A percentile compares a stretch with the other conserved stretches of the same genome.
Conservation (phyloP, 64 coral and sea anemone species). For the Acropora yongei region DNA sequence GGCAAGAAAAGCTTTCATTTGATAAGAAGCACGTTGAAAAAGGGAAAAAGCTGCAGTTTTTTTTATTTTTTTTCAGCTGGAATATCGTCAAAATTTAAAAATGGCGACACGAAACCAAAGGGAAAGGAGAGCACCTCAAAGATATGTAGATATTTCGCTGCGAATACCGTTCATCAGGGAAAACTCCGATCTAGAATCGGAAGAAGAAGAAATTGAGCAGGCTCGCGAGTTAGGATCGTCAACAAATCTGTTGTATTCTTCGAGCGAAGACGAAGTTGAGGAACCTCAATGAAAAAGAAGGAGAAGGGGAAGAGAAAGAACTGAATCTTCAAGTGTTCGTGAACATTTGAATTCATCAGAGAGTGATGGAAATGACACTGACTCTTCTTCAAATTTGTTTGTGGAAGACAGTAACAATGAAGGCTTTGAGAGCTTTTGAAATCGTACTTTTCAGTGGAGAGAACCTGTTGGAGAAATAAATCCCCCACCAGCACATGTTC, state of each 20-base stretch:
- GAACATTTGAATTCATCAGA: constrained; percentile 20
- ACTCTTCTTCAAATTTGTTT: constrained; percentile 26
- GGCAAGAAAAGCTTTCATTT: constrained; percentile 27
- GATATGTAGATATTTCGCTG: constrained; percentile 46
- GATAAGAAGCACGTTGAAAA: constrained; percentile 38
- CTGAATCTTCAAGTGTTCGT: constrained; percentile 25
- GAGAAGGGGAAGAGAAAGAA: constrained; percentile 12
- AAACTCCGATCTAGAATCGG: constrained; percentile 45
- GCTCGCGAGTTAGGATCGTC: constrained; percentile 27
- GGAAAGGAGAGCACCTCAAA: constrained; percentile 29
- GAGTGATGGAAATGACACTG: constrained; percentile 15
- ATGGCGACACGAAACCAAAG: constrained; percentile 35
- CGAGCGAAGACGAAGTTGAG: constrained; percentile 4
- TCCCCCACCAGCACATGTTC: not conserved
- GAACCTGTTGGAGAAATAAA: constrained; percentile 2
- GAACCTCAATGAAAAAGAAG: constrained; percentile 4
- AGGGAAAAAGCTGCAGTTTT: constrained; percentile 2
- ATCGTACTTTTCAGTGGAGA: not conserved
- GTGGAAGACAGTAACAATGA: not conserved
- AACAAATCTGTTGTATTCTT: constrained; percentile 12
- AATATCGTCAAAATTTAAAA: constrained; percentile 21
- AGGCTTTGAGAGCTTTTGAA: constrained; percentile 12
- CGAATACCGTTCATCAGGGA: constrained; percentile 17
- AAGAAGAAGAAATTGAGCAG: constrained; percentile 39
- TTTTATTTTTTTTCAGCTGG: not conserved